A percentile compares a stretch with the other conserved stretches of the same genome.
Conservation (phyloP, 2,797 vertebrate species). For the Meriones psammophilus region DNA sequence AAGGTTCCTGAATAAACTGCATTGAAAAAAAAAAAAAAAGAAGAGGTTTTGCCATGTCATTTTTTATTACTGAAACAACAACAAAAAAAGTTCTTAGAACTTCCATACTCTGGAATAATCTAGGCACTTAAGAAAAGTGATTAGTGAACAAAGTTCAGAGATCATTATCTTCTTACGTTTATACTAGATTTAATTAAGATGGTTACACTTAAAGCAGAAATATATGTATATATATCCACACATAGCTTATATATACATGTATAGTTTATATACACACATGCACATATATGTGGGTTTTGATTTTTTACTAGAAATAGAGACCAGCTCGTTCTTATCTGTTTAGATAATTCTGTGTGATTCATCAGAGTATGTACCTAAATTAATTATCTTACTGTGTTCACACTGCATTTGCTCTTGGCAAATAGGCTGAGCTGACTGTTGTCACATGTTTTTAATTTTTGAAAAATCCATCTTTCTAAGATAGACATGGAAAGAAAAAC, state of each 20-base stretch:
- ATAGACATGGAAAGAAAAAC: slow-evolving; percentile 80
- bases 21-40: too few relatives aligned
- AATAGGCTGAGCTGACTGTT: slow-evolving; percentile 74
- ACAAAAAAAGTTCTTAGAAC: slow-evolving; percentile 33
- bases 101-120: slow-evolving; percentile 35
- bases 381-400: slow-evolving; percentile 79
- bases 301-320: neutral
- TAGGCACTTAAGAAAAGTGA: slow-evolving; percentile 13
- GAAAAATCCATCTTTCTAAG: slow-evolving; percentile 86
- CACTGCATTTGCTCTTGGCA: slow-evolving; percentile 80
- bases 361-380: slow-evolving; percentile 67
- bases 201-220: slow-evolving; percentile 37
- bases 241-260: neutral
- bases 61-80: slow-evolving; percentile 44
- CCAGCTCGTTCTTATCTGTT: slow-evolving; percentile 21
- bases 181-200: slow-evolving; percentile 51
- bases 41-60: neutral
- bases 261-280: neutral
- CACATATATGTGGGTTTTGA: neutral
- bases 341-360: slow-evolving; percentile 73
- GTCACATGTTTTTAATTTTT: slow-evolving; percentile 86
- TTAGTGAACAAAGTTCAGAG: slow-evolving; percentile 60
- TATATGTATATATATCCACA: neutral
- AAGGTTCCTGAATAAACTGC: too few relatives aligned
- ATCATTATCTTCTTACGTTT: neutral